Conservation (phyloP, 2,113 vertebrate species). For the Eretmochelys imbricata region DNA sequence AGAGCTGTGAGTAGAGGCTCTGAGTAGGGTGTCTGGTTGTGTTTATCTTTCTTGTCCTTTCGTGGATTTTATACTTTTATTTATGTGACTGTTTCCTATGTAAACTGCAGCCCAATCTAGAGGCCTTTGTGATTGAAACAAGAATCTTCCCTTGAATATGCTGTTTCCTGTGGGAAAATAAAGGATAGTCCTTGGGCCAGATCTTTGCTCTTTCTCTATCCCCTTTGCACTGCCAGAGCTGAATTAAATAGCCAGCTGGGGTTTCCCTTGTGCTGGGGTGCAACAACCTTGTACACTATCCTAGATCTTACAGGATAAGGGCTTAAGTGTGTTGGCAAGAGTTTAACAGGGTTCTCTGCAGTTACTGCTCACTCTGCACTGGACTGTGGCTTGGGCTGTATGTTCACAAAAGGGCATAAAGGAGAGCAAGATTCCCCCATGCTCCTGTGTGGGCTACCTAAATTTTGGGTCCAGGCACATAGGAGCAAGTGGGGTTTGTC, state of each 20-base stretch:
- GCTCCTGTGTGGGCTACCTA: background rate
- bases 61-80: conserved; percentile 63
- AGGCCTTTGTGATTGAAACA: conserved; percentile 57
- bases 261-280: background rate
- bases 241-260: background rate
- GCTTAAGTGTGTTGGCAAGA: background rate
- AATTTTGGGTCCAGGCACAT: background rate
- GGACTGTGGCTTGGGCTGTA: background rate
- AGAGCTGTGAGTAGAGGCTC: background rate
- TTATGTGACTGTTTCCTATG: conserved; percentile 68
- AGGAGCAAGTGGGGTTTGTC: background rate
- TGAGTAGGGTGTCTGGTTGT: conserved; percentile 46
- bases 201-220: background rate
- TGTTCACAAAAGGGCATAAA: background rate
- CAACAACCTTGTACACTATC: background rate
- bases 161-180: conserved; percentile 76
- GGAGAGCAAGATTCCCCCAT: background rate
- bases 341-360: background rate
- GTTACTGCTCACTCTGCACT: background rate
- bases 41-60: conserved; percentile 54
- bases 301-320: background rate
- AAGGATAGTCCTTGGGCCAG: background rate
- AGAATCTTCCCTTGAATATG: conserved; percentile 70
- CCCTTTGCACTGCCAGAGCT: background rate
- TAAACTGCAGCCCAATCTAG: conserved; percentile 65